Conservation (phyloP, 2,113 vertebrate genomes). For the Cephalopterus ornatus region DNA sequence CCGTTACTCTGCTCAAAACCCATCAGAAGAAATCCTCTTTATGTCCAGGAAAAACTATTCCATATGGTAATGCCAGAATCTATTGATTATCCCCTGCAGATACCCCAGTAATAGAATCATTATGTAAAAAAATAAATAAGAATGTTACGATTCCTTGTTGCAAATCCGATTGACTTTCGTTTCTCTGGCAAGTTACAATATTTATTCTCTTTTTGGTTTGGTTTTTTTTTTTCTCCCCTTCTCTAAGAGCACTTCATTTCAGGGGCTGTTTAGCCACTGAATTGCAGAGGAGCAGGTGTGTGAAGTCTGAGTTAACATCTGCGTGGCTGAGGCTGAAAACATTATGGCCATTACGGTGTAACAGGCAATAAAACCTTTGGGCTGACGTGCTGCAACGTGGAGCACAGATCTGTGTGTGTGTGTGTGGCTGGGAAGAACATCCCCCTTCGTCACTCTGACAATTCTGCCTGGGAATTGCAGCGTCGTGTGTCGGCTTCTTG, state of each 20-base stretch:
- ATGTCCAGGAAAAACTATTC: constrained; percentile 31
- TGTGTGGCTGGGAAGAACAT: neutral
- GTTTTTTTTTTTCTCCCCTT: neutral
- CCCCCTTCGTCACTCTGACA: accelerated
- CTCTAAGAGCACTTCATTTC: neutral
- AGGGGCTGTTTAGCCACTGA: neutral
- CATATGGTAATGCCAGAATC: constrained; percentile 52
- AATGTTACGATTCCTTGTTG: neutral
- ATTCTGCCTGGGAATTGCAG: neutral
- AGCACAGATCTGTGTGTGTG: accelerated
- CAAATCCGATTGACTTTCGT: constrained; percentile 8
- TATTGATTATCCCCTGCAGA: constrained; percentile 41
- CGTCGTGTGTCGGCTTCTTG: neutral
- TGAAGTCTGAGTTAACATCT: neutral
- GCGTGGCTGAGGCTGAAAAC: neutral
- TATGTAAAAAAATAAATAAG: neutral
- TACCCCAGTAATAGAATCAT: neutral
- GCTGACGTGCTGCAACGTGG: accelerated
- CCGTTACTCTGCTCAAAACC: constrained; percentile 31
- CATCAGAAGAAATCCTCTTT: constrained; percentile 40
- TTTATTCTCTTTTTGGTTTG: neutral
- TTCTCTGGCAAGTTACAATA: neutral
- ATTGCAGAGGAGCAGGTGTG: constrained; percentile 10
- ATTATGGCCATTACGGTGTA: neutral
- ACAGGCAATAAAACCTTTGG: neutral